Conservation (phyloP, 2,888 invertebrate species). For the Mythimna albipuncta region DNA sequence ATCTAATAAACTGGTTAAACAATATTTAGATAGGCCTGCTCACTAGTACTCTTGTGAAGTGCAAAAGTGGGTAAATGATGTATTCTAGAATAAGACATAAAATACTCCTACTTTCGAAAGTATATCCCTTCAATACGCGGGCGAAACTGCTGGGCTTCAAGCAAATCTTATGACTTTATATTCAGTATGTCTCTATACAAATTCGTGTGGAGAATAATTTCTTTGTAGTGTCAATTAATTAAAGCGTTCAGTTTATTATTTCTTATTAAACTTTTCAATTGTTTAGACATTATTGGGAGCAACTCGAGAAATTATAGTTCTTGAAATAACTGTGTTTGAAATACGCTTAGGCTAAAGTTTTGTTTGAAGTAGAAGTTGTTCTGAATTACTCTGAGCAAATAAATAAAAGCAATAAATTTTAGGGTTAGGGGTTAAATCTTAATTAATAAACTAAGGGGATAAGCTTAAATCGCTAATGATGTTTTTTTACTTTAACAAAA, state of each 20-base stretch:
- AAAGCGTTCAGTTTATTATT: constrained; percentile 53
- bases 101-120: too few species aligned
- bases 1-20: too few species aligned
- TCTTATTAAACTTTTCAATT: constrained; percentile 46
- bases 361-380: constrained; percentile 39
- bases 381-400: constrained; percentile 22
- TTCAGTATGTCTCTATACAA: constrained; percentile 47
- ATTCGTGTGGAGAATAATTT: constrained; percentile 41
- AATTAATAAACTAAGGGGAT: neutral
- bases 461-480: neutral
- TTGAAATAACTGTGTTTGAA: constrained; percentile 37
- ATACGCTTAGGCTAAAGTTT: constrained; percentile 25
- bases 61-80: too few species aligned
- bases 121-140: neutral
- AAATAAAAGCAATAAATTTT: constrained; percentile 17
- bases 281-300: constrained; percentile 41
- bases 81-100: too few species aligned
- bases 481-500: neutral
- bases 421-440: neutral
- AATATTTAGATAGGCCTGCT: too few species aligned
- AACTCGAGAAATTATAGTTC: constrained; percentile 42
- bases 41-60: too few species aligned
- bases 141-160: neutral
- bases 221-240: constrained; percentile 55
- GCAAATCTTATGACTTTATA: neutral